Conservation (phyloP, 2,113 vertebrate genomes). For the Oxyruncus cristatus region DNA sequence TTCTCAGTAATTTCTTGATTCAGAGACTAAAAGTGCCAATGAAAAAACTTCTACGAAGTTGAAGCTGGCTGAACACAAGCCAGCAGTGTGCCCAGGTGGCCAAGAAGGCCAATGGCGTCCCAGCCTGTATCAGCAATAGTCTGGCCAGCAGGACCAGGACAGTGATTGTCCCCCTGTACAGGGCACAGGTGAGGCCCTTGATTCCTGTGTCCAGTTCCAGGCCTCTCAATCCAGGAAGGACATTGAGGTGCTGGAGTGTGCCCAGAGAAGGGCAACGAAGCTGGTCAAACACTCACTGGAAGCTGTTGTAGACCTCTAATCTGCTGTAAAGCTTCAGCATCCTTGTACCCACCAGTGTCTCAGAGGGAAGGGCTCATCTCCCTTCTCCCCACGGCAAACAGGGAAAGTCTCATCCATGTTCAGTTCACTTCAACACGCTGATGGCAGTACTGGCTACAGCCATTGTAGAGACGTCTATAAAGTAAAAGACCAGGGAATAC, state of each 20-base stretch:
- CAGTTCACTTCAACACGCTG: background rate
- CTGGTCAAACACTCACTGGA: background rate
- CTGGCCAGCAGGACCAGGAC: background rate
- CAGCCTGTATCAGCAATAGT: background rate
- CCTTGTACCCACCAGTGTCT: background rate
- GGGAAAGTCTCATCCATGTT: background rate
- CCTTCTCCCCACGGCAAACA: background rate
- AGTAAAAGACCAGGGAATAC: background rate
- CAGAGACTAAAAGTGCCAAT: background rate
- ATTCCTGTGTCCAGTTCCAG: background rate
- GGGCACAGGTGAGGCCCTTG: background rate
- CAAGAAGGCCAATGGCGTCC: background rate
- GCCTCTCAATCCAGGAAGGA: background rate
- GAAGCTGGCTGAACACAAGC: background rate
- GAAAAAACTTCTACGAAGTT: background rate
- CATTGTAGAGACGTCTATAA: background rate
- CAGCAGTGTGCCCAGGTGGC: background rate
- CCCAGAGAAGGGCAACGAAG: background rate
- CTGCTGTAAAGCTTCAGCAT: background rate
- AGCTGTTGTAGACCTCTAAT: background rate
- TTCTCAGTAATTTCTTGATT: background rate
- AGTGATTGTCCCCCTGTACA: background rate
- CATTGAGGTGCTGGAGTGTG: background rate
- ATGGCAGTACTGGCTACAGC: background rate
- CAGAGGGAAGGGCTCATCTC: background rate